A percentile compares a stretch with the other conserved stretches of the same genome.
Evolutionary conservation across 2,797 vertebrate species (phyloP).

Genomic region (Chaetodon trifasciatus): DNA sequence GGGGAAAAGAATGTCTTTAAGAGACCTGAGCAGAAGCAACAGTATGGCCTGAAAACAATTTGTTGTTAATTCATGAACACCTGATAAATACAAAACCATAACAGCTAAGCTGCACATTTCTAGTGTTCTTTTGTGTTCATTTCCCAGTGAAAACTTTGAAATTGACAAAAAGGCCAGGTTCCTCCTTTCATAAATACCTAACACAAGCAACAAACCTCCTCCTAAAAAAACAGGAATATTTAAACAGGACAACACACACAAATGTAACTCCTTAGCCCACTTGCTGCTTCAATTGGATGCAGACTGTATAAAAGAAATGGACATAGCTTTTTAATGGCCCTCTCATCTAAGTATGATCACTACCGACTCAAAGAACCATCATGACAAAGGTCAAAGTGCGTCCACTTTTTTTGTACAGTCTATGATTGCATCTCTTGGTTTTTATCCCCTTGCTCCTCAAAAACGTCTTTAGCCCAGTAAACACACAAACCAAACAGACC

Average conservation of each 20-base stretch:
- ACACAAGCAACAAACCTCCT: background rate
- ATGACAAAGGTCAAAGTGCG: too few species aligned
- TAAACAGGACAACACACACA: background rate
- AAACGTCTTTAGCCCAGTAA: constrained; percentile 23
- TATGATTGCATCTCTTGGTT: background rate
- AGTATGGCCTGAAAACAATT: background rate
- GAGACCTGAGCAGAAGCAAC: background rate
- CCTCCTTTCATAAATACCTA: background rate
- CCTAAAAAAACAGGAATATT: background rate
- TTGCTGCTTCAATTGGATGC: constrained; percentile 2
- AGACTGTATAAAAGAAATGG: too few species aligned
- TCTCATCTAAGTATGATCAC: too few species aligned
- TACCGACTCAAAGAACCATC: too few species aligned
- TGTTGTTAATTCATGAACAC: background rate
- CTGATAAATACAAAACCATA: background rate
- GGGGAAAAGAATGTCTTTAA: background rate
- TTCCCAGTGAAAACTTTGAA: background rate
- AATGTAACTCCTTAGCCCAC: background rate
- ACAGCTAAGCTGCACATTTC: constrained; percentile 20
- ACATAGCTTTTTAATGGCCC: too few species aligned
- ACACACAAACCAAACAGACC: constrained; percentile 36
- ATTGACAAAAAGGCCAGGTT: background rate
- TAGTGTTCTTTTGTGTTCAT: background rate
- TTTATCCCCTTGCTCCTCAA: constrained; percentile 32
- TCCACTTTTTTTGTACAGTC: too few species aligned